These are phyloP conservation scores for Diadegma fenestrale DNA, from an alignment of 2,888 invertebrate genomes.

Conservation along the genomic window DNA sequence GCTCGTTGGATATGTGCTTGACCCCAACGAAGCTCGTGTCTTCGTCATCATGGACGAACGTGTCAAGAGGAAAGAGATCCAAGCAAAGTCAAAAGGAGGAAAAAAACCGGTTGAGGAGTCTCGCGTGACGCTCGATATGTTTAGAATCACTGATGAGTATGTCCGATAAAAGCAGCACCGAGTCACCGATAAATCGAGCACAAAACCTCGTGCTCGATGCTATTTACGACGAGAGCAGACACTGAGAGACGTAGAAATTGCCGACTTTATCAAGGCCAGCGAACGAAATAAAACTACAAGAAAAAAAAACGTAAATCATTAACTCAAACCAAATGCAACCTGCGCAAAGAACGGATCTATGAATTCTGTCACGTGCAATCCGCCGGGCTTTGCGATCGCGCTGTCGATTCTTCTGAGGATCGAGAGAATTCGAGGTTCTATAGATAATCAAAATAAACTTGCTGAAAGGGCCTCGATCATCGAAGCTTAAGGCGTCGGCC, in stretches of 20 bases:
- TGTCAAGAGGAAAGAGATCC: conserved; percentile 53
- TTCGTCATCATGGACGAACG: conserved; percentile 52
- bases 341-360: background rate
- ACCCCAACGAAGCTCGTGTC: conserved; percentile 26
- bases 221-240: conserved; percentile 4
- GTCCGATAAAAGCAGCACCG: conserved; percentile 23
- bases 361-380: background rate
- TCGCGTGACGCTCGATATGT: conserved; percentile 32
- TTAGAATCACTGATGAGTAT: conserved; percentile 38
- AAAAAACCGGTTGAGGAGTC: background rate
- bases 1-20: conserved; percentile 51
- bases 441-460: background rate
- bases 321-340: background rate
- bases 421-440: background rate
- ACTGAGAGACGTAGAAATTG: background rate
- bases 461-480: background rate
- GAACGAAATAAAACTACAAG: background rate
- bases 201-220: conserved; percentile 19
- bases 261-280: background rate
- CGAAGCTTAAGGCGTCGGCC: background rate
- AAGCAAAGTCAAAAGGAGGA: conserved; percentile 11
- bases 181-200: conserved; percentile 38
- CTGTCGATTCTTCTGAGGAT: background rate
- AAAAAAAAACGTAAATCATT: background rate
- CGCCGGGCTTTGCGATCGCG: background rate